Evolutionary conservation across 1,140 invertebrate genomes (phyloP).

Genomic region (Ylistrum balloti): DNA sequence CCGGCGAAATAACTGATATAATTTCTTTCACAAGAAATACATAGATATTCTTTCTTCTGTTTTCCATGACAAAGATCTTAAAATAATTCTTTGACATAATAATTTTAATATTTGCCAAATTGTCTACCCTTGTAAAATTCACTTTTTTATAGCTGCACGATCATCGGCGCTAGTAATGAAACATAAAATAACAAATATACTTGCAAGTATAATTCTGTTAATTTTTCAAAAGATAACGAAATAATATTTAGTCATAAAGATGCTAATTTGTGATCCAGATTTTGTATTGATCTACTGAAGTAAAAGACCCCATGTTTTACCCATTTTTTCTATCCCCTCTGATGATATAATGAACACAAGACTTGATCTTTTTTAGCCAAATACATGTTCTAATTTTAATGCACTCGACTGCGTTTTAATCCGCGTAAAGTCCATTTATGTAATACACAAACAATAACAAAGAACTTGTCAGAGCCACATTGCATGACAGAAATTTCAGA

Average conservation of each 20-base stretch:
- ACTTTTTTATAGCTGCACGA: background rate
- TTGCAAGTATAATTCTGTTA: background rate
- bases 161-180: background rate
- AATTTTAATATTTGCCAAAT: background rate
- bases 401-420: background rate
- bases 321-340: background rate
- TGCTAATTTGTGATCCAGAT: background rate
- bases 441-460: background rate
- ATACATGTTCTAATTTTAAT: background rate
- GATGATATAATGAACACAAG: background rate
- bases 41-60: background rate
- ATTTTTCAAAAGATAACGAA: conserved; percentile 21
- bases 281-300: background rate
- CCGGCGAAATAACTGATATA: background rate
- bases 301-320: background rate
- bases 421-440: background rate
- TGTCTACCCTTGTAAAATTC: background rate
- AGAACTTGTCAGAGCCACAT: background rate
- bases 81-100: background rate
- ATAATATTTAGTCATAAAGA: background rate
- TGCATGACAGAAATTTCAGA: background rate
- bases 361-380: background rate
- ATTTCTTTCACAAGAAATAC: background rate
- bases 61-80: background rate
- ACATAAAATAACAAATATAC: background rate